Conservation (phyloP, 2,797 vertebrate genomes). For the Phyllotis vaccarum region DNA sequence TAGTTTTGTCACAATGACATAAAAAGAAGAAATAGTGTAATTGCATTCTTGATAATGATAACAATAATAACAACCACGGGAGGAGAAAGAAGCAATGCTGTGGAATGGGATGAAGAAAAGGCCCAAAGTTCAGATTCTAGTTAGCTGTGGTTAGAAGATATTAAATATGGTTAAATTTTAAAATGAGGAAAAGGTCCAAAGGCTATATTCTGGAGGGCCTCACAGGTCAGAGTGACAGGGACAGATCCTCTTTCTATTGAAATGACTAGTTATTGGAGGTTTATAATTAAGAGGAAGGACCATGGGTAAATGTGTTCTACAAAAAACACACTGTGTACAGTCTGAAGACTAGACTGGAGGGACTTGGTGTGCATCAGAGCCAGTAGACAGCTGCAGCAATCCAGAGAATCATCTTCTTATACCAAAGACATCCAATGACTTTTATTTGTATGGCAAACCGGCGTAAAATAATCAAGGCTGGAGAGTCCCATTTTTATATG, state of each 20-base stretch:
- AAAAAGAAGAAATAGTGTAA: background rate
- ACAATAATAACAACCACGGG: too few species aligned
- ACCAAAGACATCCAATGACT: background rate
- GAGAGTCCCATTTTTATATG: background rate
- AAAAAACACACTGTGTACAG: background rate
- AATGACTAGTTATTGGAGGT: background rate
- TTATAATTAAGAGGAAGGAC: background rate
- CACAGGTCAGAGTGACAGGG: background rate
- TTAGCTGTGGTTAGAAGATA: background rate
- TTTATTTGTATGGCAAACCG: background rate
- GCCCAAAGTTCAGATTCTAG: background rate
- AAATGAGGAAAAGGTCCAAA: background rate
- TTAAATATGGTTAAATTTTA: background rate
- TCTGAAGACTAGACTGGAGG: background rate
- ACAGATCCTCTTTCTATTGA: background rate
- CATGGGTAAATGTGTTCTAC: background rate
- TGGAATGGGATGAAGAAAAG: background rate
- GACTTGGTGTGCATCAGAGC: background rate
- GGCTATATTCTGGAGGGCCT: background rate
- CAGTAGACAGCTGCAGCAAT: background rate
- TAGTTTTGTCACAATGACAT: background rate
- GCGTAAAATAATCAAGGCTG: background rate
- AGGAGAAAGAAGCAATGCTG: background rate
- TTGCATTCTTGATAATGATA: background rate
- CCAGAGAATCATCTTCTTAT: rapidly evolving